Percentiles rank a stretch among this genome's conserved stretches.
Evolutionary conservation across 2,888 invertebrate genomes (phyloP).

Genomic region (Mimumesa dahlbomi): DNA sequence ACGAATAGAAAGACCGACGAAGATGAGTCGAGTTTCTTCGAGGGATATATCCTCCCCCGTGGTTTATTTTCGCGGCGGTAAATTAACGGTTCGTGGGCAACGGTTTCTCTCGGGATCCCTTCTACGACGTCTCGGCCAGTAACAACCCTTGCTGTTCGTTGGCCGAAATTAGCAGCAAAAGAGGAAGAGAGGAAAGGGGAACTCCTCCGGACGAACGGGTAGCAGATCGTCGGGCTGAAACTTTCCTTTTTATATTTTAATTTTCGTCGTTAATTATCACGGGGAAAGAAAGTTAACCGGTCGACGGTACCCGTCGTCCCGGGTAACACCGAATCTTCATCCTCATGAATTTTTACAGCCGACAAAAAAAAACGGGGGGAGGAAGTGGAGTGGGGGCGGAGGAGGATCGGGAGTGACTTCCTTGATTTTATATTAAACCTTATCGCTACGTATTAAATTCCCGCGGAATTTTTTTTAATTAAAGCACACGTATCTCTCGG

Average conservation of each 20-base stretch:
- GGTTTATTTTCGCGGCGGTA: conserved; percentile 70
- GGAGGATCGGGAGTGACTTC: conserved; percentile 8
- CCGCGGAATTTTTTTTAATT: conserved; percentile 6
- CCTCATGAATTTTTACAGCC: conserved; percentile 26
- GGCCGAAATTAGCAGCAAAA: conserved; percentile 53
- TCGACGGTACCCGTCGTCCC: background rate
- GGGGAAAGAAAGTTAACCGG: conserved; percentile 33
- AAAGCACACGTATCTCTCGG: too few species aligned
- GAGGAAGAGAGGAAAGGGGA: conserved; percentile 29
- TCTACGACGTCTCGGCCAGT: conserved; percentile 58
- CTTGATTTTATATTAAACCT: conserved; percentile 14
- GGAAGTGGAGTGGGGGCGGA: too few species aligned
- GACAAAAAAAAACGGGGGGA: too few species aligned
- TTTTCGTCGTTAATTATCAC: conserved; percentile 44
- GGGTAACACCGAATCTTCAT: conserved; percentile 1
- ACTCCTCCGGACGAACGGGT: conserved; percentile 17
- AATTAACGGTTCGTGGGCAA: conserved; percentile 69
- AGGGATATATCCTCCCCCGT: conserved; percentile 53
- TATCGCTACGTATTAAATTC: conserved; percentile 18
- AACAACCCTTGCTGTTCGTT: conserved; percentile 51
- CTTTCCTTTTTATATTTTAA: conserved; percentile 36
- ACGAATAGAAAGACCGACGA: conserved; percentile 24
- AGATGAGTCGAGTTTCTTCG: conserved; percentile 57
- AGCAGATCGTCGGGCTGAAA: conserved; percentile 28
- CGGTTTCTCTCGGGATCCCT: conserved; percentile 46